Conservation (phyloP, 2,113 vertebrate species). For the Steatornis caripensis region DNA sequence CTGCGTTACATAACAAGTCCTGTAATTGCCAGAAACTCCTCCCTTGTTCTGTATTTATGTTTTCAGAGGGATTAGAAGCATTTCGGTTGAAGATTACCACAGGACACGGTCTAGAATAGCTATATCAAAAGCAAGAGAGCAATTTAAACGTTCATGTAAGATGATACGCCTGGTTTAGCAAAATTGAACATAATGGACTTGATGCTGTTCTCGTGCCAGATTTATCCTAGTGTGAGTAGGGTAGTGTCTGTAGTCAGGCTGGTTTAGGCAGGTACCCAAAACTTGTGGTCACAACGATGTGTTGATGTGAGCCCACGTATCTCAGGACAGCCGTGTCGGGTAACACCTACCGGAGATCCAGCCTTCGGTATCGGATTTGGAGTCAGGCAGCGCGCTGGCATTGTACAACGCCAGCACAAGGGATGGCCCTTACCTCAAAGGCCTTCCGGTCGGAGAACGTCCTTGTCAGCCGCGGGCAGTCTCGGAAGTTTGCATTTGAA, state of each 20-base stretch:
- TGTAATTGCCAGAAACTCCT: not conserved
- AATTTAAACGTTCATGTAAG: constrained; percentile 39
- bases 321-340: not conserved
- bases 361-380: too few species aligned
- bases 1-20: not conserved
- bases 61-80: constrained; percentile 40
- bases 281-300: not conserved
- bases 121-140: constrained; percentile 11
- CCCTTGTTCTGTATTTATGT: not conserved
- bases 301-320: not conserved
- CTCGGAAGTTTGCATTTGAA: not conserved
- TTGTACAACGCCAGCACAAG: too few species aligned
- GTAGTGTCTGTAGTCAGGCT: not conserved
- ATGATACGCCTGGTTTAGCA: not conserved
- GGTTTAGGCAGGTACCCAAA: not conserved
- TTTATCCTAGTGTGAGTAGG: not conserved
- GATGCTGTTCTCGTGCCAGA: not conserved
- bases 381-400: not conserved
- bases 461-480: not conserved
- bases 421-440: not conserved
- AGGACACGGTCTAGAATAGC: constrained; percentile 48
- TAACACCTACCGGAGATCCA: not conserved
- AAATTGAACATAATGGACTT: not conserved
- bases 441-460: not conserved
- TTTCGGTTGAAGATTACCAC: constrained; percentile 62